A percentile compares a stretch with the other conserved stretches of the same genome.
These are phyloP conservation scores for Passer montanus DNA, from an alignment of 2,113 vertebrate genomes.

Conservation along the genomic window DNA sequence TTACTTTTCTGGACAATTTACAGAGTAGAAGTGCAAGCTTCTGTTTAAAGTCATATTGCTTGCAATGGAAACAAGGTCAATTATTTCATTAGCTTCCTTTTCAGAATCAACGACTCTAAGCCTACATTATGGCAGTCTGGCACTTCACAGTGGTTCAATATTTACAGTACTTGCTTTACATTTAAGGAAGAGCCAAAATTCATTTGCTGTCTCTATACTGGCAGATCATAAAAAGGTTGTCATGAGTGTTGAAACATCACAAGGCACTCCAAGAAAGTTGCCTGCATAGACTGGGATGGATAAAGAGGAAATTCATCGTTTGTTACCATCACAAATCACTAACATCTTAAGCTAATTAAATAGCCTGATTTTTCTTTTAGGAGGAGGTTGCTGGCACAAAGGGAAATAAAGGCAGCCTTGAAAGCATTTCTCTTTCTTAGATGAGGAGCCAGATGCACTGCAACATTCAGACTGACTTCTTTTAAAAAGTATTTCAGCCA, in stretches of 20 bases:
- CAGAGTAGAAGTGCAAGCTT: background rate
- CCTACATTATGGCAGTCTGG: background rate
- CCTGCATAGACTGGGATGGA: background rate
- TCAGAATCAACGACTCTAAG: constrained; percentile 6
- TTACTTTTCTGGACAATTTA: background rate
- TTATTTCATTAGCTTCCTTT: constrained; percentile 57
- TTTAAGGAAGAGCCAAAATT: constrained; percentile 29
- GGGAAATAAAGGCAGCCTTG: background rate
- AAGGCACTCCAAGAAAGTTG: background rate
- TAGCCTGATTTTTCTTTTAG: background rate
- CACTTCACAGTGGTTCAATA: constrained; percentile 5
- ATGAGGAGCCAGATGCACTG: background rate
- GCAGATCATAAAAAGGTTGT: background rate
- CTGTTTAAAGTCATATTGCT: constrained; percentile 14
- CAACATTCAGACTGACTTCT: background rate
- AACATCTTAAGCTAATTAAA: background rate
- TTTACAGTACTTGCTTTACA: constrained; percentile 39
- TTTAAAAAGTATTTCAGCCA: background rate
- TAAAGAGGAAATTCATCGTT: background rate
- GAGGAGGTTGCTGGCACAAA: background rate
- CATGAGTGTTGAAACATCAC: background rate
- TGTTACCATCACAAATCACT: background rate
- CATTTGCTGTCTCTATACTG: background rate
- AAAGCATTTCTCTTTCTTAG: background rate
- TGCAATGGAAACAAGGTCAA: constrained; percentile 20